These are phyloP conservation scores for Asobara japonica DNA, from an alignment of 1,140 invertebrate genomes.

Conservation along the genomic window DNA sequence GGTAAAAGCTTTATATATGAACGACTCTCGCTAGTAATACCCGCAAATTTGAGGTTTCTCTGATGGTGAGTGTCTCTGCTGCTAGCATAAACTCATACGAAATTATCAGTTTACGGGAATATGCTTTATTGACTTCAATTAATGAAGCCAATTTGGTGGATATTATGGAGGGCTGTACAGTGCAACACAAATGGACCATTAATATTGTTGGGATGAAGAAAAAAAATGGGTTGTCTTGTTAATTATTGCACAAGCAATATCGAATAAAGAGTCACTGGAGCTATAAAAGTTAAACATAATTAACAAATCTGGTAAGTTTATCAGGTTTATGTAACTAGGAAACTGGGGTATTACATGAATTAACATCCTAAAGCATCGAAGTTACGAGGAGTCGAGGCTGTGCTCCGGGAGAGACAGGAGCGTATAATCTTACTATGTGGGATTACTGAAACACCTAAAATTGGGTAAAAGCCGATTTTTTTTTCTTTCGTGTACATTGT, in stretches of 20 bases:
- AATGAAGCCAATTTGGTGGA: not conserved
- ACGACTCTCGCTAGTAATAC: not conserved
- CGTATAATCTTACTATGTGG: not conserved
- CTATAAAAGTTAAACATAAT: not conserved
- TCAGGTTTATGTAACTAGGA: not conserved
- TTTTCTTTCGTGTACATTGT: no score
- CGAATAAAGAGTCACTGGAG: not conserved
- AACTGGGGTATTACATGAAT: not conserved
- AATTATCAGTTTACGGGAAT: not conserved
- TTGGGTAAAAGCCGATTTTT: no score
- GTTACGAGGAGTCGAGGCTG: no score
- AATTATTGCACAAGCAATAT: no score
- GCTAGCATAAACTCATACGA: not conserved
- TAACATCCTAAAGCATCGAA: not conserved
- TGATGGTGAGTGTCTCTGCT: not conserved
- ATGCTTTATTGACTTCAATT: not conserved
- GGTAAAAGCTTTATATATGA: not conserved
- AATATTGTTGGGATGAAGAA: no score
- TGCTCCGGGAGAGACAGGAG: not conserved
- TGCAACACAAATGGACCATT: no score
- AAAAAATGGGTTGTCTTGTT: no score
- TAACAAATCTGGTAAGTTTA: not conserved
- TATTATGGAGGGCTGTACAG: no score
- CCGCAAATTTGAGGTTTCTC: constrained; percentile 8
- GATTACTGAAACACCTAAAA: no score